Conservation (phyloP, 2,113 vertebrate genomes). For the Recurvirostra avosetta region DNA sequence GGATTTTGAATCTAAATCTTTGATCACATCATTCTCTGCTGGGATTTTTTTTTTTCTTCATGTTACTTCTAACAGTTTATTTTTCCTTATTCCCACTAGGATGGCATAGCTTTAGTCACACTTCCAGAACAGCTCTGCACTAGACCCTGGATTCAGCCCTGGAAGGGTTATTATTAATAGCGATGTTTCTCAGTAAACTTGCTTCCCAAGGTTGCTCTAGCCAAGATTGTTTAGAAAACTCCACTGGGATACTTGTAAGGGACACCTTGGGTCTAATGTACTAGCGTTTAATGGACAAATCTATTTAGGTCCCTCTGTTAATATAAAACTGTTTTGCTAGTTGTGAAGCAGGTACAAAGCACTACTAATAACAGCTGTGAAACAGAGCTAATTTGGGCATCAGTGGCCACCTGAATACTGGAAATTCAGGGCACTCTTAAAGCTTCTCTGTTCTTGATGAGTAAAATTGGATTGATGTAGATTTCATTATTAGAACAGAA, state of each 20-base stretch:
- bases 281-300: conserved; percentile 67
- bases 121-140: background rate
- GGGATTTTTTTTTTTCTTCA: background rate
- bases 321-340: conserved; percentile 67
- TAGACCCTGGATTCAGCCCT: background rate
- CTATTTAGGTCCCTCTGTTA: conserved; percentile 59
- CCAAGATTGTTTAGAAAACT: conserved; percentile 60
- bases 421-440: conserved; percentile 12
- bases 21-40: background rate
- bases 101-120: background rate
- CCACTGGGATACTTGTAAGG: conserved; percentile 59
- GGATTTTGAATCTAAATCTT: background rate
- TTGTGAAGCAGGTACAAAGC: conserved; percentile 60
- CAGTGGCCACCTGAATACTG: conserved; percentile 27
- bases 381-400: conserved; percentile 46
- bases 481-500: conserved; percentile 3
- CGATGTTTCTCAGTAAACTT: conserved; percentile 32
- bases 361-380: conserved; percentile 57
- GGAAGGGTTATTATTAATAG: conserved; percentile 42
- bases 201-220: conserved; percentile 49
- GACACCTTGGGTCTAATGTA: conserved; percentile 67
- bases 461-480: background rate
- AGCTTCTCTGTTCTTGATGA: background rate
- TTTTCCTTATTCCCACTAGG: background rate
- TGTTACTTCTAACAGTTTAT: background rate